phyloP scores from a whole-genome alignment of 2,113 vertebrate species.

The Nothocercus nigrocapillus region DNA sequence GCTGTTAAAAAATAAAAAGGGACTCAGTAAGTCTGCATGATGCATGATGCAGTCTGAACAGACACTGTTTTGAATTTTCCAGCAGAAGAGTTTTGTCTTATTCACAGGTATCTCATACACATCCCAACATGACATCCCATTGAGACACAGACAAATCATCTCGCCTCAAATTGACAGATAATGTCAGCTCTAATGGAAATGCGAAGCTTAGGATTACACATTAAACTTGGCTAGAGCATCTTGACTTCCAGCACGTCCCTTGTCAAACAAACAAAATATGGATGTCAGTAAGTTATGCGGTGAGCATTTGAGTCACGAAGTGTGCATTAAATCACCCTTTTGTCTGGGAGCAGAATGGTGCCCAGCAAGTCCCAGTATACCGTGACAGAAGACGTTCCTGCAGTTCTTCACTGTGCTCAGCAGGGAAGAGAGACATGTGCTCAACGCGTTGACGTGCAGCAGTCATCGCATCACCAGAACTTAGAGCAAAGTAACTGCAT shows the following conservation, averaged over 20 bases:
- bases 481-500: background rate
- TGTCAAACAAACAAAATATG: background rate
- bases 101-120: background rate
- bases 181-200: background rate
- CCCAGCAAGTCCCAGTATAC: fast-evolving
- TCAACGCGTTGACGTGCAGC: fast-evolving
- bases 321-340: background rate
- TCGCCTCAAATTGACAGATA: background rate
- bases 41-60: background rate
- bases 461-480: background rate
- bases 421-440: background rate
- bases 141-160: background rate
- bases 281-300: fast-evolving
- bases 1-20: background rate
- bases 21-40: background rate
- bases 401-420: background rate
- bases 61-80: background rate
- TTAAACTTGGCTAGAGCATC: background rate
- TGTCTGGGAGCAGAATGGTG: background rate
- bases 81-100: background rate
- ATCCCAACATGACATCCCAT: background rate
- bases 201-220: background rate
- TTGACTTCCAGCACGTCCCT: background rate
- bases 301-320: background rate
- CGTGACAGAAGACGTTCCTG: background rate